Base-by-base conservation (phyloP, 2,888 invertebrate genomes). In the Hipparchia sbordonii region DNA sequence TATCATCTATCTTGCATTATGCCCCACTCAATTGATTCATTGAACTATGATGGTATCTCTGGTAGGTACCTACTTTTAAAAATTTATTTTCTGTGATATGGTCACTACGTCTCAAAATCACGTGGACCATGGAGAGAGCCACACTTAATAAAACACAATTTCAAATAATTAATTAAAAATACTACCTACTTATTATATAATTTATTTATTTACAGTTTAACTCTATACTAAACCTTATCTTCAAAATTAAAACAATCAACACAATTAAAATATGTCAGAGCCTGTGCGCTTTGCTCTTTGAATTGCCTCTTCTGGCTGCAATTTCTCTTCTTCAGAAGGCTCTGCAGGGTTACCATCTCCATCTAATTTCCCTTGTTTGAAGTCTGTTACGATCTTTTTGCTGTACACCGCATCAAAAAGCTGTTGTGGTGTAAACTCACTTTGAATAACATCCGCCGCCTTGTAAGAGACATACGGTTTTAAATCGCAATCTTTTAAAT, bases 391-490 rank as follows among this genome's bases (percentile, higher is more conserved):
- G 62, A 99, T 97, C 88, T 98, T 98, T 71, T 95, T 87, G 0
- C 96, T 96, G 84, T 98, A 98, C 0, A 97, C 94, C 0, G 96
- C 96, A 83, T 97, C 95, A 83, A 98, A 98, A 63, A 99, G 92
- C 89, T 97, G 96, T 84, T 97, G 87, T 0, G 98, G 94, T 0
- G 98, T 98, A 81, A 98, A 98, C 88, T 97, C 96, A 1, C 96
- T 95, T 85, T 98, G 97, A 10, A 94, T 88, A 0, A 98, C 95
- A 72, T 97, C 96, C 3, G 95, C 94, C 0, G 95, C 95, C 87
- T 95, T 96, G 87, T 99, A 99, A 0, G 98, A 97, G 0, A 99
- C 99, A 82, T 99, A 99, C 0, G 99, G 98, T 87, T 98, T 98
- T 33, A 99, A 90, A 90, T 96, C 92, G 84, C 97, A 99, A 78